phyloP scores from a whole-genome alignment of 2,888 invertebrate species.

The Macaria liturata region DNA sequence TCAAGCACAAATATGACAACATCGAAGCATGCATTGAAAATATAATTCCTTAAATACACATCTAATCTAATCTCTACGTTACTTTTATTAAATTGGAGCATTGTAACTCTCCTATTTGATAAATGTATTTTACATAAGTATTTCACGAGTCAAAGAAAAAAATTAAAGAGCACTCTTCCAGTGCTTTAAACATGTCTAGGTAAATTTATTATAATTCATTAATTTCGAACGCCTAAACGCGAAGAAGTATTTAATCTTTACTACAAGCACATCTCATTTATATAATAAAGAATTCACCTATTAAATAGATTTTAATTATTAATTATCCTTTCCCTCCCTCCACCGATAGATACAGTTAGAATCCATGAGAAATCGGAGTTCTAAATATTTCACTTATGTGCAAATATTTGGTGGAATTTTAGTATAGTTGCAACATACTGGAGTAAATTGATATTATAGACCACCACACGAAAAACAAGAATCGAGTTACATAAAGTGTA shows the following conservation, averaged over 20 bases:
- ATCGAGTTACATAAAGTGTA: too few relatives aligned
- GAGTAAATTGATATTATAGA: too few relatives aligned
- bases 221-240: constrained; percentile 31
- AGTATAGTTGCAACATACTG: too few relatives aligned
- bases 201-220: too few relatives aligned
- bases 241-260: constrained; percentile 40
- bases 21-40: constrained; percentile 68
- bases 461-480: too few relatives aligned
- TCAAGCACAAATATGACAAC: constrained; percentile 78
- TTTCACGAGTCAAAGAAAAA: constrained; percentile 32
- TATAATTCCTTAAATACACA: constrained; percentile 62
- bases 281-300: constrained; percentile 41
- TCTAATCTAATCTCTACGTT: constrained; percentile 13
- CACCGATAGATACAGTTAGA: constrained; percentile 51
- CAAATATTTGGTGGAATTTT: constrained; percentile 30
- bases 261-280: constrained; percentile 8
- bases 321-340: constrained; percentile 56
- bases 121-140: constrained; percentile 48
- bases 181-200: constrained; percentile 8
- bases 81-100: too few relatives aligned
- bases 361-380: constrained; percentile 17
- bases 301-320: constrained; percentile 52
- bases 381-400: constrained; percentile 14
- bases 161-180: constrained; percentile 14
- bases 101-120: neutral